Percentiles rank a stretch among this genome's conserved stretches.
phyloP scores from a whole-genome alignment of 2,113 vertebrate genomes.

The Ophthalmolycus amberensis region DNA sequence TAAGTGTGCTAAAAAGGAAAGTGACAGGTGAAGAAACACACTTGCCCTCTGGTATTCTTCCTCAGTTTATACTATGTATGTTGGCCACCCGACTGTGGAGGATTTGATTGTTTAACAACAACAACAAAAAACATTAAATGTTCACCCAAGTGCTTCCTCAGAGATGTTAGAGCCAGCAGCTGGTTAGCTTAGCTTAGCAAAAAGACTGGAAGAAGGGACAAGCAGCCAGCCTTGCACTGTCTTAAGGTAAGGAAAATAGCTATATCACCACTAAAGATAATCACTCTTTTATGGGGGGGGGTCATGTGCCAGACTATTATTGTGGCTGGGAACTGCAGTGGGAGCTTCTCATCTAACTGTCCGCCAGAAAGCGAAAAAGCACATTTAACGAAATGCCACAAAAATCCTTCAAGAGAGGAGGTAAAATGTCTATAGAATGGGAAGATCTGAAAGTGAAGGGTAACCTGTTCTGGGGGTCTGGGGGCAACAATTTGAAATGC shows the following conservation, averaged over 20 bases:
- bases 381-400: slow-evolving; percentile 16
- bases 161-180: slow-evolving; percentile 1
- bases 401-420: background rate
- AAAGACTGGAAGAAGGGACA: background rate
- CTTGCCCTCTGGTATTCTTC: slow-evolving; percentile 4
- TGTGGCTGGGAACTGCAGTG: background rate
- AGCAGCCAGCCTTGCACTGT: background rate
- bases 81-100: background rate
- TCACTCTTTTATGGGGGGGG: background rate
- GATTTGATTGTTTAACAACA: background rate
- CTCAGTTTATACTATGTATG: background rate
- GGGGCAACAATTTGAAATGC: slow-evolving; percentile 4
- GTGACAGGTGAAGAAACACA: slow-evolving; percentile 24
- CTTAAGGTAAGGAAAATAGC: background rate
- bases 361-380: background rate
- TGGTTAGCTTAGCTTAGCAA: background rate
- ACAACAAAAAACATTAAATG: background rate
- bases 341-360: background rate
- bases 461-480: slow-evolving; percentile 3
- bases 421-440: background rate
- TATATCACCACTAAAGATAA: background rate
- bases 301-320: background rate
- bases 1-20: slow-evolving; percentile 20
- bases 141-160: background rate
- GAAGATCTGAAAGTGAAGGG: background rate